Base-by-base conservation (phyloP, 2,888 invertebrate genomes). In the Melikaiella ostensackeni region DNA sequence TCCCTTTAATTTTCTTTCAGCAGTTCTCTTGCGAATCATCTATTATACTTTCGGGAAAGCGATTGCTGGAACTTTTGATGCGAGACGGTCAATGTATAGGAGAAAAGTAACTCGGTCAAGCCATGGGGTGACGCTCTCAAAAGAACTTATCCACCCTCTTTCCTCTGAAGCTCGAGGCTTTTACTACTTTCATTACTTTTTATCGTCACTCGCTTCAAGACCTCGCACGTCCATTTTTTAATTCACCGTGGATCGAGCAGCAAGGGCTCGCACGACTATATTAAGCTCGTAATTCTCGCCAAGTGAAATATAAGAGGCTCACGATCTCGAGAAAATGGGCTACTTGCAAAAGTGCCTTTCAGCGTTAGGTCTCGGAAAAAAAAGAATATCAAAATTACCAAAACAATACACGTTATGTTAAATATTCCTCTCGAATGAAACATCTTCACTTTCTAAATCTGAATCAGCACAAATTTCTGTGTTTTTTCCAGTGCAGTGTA, bases 171-270 rank as follows among this genome's bases (percentile, higher is more conserved):
- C 84, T 77, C 82, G 81, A 77, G 77, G 84, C 87, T 88, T 87
- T 86, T 89, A 86, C 86, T 88, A 88, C 88, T 89, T 88, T 90
- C 88, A 88, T 89, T 89, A 88, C 86, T 86, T 89, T 89, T 89
- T 89, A 88, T 88, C 87, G 88, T 88, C 88, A 84, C 87, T 85
- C 84, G 83, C 83, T 84, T 85, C 84, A 88, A 88, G 86, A 86
- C 83, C 74, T 77, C 79, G 83, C 80, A 82, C 85, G 85, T 87
- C 84, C 84, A 87, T 87, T 88, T 89, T 89, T 89, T 90, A 89
- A 90, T 89, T 88, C 87, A 84, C 83, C 85, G 81, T 84, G 84
- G 84, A 87, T 87, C 85, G 85, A 85, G 87, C 85, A 81, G 63
- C 80, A 64, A 82, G 83, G 84, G 81, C 84, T 83, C 79, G 80